Conservation (phyloP, 1,140 invertebrate genomes). For the Paraescarpia echinospica region DNA sequence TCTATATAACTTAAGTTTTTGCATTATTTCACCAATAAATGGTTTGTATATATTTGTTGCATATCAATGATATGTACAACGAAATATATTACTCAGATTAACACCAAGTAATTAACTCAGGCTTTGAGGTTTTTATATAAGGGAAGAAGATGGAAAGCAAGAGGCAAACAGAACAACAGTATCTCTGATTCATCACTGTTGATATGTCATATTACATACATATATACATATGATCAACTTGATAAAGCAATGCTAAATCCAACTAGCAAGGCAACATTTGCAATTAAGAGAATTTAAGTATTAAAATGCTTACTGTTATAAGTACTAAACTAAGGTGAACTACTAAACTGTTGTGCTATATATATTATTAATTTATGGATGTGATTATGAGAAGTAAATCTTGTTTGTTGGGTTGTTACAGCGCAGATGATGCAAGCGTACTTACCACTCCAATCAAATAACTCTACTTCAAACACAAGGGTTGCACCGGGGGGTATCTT, state of each 20-base stretch:
- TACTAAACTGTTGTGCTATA: too few relatives aligned
- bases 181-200: not conserved
- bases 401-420: not conserved
- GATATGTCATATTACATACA: not conserved
- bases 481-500: constrained; percentile 89
- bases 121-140: not conserved
- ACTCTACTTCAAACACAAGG: constrained; percentile 81
- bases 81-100: not conserved
- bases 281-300: too few relatives aligned
- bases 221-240: not conserved
- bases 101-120: not conserved
- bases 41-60: not conserved
- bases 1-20: too few relatives aligned
- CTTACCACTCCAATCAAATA: constrained; percentile 56
- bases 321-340: too few relatives aligned
- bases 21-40: not conserved
- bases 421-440: not conserved
- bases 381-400: too few relatives aligned
- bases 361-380: too few relatives aligned
- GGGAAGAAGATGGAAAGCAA: not conserved
- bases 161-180: not conserved
- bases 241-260: too few relatives aligned
- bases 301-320: too few relatives aligned
- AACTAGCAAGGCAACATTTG: too few relatives aligned
- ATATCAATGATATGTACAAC: not conserved